Conservation (phyloP, 1,140 invertebrate species). For the Bactericera cockerelli region DNA sequence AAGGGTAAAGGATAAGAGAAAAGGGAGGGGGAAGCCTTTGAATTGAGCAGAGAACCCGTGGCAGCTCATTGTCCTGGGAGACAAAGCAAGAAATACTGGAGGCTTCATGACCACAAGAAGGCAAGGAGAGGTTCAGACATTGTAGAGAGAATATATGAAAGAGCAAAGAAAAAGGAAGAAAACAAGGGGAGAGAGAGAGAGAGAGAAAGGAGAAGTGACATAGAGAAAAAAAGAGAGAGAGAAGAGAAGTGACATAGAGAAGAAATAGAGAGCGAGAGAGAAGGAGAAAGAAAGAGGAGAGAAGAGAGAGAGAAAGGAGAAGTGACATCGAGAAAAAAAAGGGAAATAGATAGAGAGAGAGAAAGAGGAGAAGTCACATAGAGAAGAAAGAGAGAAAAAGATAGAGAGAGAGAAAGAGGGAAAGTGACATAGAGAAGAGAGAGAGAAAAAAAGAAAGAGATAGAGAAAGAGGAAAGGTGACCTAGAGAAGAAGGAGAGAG, state of each 20-base stretch:
- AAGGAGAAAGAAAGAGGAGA: conserved; percentile 1
- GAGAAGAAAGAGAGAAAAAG: conserved; percentile 3
- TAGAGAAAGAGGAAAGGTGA: too few relatives aligned
- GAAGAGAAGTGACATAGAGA: not conserved
- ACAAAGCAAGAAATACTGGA: too few relatives aligned
- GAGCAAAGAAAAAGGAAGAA: too few relatives aligned
- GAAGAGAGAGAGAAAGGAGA: not conserved
- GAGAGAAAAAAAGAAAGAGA: not conserved
- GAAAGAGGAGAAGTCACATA: not conserved
- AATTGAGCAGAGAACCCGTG: not conserved
- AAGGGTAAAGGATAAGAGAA: not conserved
- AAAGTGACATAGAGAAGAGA: too few relatives aligned
- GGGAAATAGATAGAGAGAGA: not conserved
- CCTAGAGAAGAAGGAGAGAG: too few relatives aligned
- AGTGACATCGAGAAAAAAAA: not conserved
- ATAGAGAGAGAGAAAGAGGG: not conserved
- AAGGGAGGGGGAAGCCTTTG: conserved; percentile 6
- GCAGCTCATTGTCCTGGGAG: not conserved
- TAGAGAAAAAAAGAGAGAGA: not conserved
- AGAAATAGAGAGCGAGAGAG: too few relatives aligned
- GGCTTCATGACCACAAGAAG: too few relatives aligned
- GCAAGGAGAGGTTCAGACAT: too few relatives aligned
- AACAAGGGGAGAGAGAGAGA: not conserved
- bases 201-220: conserved; percentile 5
- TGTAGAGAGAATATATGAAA: too few relatives aligned